Base-by-base conservation (phyloP, 1,140 invertebrate species). In the Saccostrea cuccullata region DNA sequence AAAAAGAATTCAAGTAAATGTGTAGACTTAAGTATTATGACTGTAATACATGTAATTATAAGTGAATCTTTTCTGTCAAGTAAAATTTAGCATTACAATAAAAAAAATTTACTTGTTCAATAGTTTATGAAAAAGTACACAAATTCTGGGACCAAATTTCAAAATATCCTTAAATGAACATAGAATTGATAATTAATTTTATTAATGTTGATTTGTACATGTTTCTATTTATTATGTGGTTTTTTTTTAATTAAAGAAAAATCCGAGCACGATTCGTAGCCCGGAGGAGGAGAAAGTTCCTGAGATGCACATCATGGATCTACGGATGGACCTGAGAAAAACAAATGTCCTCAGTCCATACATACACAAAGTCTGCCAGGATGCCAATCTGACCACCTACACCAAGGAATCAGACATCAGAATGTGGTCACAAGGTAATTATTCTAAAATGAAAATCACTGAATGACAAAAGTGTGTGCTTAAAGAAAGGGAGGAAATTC, bases 261-360 rank as follows among this genome's bases (percentile, higher is more conserved):
- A 97, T 94, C 97, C 97, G 40, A 96, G 97, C 86, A 97, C 97
- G 36, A 96, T 98, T 23, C 95, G 98, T 70, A 96, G 97, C 0
- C 97, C 98, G 0, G 98, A 99, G 94, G 98, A 98, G 92, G 98
- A 98, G 92, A 96, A 97, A 90, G 97, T 97, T 5, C 96, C 96
- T 92, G 96, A 97, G 30, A 97, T 97, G 93, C 97, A 97, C 87
- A 97, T 97, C 0, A 97, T 98, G 96, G 97, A 98, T 92, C 96
- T 98, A 30, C 73, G 87, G 26, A 87, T 94, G 55, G 88, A 92
- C 84, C 84, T 94, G 47, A 90, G 92, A 20, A 91, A 92, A 77
- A 90, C 91, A 26, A 86, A 91, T 36, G 85, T 93, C 12, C 91
- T 95, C 36, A 94, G 92, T 90, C 93, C 93, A 8, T 90, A 94